These are phyloP conservation scores for Folsomia candida DNA, from an alignment of 2,888 invertebrate genomes.

Conservation along the genomic window DNA sequence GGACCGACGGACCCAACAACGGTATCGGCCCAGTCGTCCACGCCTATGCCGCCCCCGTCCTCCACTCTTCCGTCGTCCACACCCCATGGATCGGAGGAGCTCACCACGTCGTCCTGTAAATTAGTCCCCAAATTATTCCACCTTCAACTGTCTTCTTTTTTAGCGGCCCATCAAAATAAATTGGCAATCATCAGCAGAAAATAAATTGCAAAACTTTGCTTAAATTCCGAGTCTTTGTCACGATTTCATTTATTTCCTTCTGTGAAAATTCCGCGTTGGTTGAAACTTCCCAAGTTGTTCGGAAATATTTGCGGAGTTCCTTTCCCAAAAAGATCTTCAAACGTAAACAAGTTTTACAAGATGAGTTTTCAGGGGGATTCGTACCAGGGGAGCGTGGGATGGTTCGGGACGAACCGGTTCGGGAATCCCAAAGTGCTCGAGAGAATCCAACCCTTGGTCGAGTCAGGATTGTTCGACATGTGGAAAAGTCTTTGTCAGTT, in stretches of 20 bases:
- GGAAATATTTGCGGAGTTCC: too few relatives aligned
- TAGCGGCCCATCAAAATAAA: background rate
- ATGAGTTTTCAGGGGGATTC: background rate
- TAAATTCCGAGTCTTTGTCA: too few relatives aligned
- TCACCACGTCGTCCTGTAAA: too few relatives aligned
- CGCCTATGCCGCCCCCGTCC: conserved; percentile 10
- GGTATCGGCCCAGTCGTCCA: conserved; percentile 30
- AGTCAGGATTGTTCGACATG: background rate
- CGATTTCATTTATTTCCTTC: too few relatives aligned
- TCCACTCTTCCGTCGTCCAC: background rate
- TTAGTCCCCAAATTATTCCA: background rate
- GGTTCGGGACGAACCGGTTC: background rate
- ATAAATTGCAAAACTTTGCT: too few relatives aligned
- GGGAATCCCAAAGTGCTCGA: background rate
- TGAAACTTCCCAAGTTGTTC: too few relatives aligned
- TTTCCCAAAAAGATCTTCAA: background rate
- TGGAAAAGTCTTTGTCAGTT: background rate
- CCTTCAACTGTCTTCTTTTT: background rate
- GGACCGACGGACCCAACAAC: conserved; percentile 40
- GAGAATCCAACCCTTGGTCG: background rate
- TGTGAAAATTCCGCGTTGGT: too few relatives aligned
- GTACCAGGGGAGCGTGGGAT: background rate
- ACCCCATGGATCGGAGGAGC: too few relatives aligned
- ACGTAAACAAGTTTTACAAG: background rate
- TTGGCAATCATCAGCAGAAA: background rate